Base-by-base conservation (phyloP, 2,113 vertebrate genomes). In the Cinclus mexicanus region DNA sequence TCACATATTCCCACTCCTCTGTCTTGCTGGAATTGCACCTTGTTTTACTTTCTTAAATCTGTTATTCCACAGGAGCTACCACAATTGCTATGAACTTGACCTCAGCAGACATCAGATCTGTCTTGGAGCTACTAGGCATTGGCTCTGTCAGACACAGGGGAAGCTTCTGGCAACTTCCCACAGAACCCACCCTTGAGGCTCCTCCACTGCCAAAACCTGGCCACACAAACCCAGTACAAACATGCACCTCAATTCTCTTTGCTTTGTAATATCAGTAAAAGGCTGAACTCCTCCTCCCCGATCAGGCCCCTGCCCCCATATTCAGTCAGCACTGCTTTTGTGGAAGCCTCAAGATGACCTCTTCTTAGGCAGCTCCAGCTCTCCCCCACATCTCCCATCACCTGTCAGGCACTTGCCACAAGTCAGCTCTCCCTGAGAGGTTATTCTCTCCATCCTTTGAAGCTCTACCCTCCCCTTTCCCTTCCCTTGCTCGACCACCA, bases 11-110 rank as follows among this genome's bases (percentile, higher is more conserved):
- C 57, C 50, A 88, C 3, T 72, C 31, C 50, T 37, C 11, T 21
- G n/a, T 50, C 35, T 49, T 50, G 4, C 4, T 50, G 35, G 50
- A 72, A 57, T 13, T 50, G 31, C 0, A 0, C 7, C 3, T 31
- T 49, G 25, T 25, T 56, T 57, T 56, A 12, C 22, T n/a, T 35
- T 41, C 42, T 80, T 35, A 42, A 72, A 64, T 53, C 28, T 80
- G 25, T 33, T 37, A 37, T 42, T 26, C 50, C 35, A 57, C 22
- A 37, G 31, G 35, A 56, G 22, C 35, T 49, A 49, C 21, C 35
- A 56, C 57, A 50, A 57, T 12, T 26, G 31, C 57, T 42, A 22
- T 42, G 57, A 70, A 21, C 14, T 50, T 15, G 57, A 50, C 35
- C 42, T 42, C 15, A 41, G 57, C 35, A 49, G 26, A 42, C 25